A percentile compares a stretch with the other conserved stretches of the same genome.
These are phyloP conservation scores for Tupaia tana DNA, from an alignment of 2,113 vertebrate genomes.

Conservation along the genomic window DNA sequence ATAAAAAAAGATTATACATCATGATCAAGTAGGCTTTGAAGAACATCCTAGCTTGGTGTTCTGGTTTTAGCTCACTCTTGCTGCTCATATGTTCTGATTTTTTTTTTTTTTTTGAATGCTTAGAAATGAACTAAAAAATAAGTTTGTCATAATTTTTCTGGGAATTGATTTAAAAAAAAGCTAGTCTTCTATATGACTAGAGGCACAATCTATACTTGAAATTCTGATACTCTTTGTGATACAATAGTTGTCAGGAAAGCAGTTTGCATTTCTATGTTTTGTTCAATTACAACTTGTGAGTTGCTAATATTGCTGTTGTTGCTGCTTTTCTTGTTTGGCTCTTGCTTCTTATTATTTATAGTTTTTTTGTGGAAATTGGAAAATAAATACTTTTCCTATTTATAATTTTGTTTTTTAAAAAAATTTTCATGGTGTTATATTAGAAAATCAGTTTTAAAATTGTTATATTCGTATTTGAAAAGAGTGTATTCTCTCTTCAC, in stretches of 20 bases:
- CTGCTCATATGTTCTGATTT: not conserved
- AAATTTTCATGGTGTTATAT: not conserved
- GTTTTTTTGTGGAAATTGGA: not conserved
- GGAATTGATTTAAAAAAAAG: not conserved
- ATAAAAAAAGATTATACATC: too few relatives aligned
- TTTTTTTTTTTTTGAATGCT: not conserved
- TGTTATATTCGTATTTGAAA: not conserved
- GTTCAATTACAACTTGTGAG: not conserved
- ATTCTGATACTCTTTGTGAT: constrained; percentile 2
- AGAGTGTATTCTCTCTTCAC: not conserved
- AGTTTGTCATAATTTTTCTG: not conserved
- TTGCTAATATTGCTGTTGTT: not conserved
- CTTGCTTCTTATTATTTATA: not conserved
- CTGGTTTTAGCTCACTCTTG: not conserved
- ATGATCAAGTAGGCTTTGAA: too few relatives aligned
- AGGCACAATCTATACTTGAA: not conserved
- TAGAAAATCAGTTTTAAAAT: not conserved
- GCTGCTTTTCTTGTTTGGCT: not conserved
- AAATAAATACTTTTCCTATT: not conserved
- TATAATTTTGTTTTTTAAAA: not conserved
- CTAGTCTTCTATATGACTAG: not conserved
- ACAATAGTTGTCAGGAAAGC: not conserved
- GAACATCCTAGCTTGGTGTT: not conserved
- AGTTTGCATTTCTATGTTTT: not conserved
- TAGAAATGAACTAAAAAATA: not conserved